Base-by-base conservation (phyloP, 2,113 vertebrate species). In the Oncorhynchus keta region DNA sequence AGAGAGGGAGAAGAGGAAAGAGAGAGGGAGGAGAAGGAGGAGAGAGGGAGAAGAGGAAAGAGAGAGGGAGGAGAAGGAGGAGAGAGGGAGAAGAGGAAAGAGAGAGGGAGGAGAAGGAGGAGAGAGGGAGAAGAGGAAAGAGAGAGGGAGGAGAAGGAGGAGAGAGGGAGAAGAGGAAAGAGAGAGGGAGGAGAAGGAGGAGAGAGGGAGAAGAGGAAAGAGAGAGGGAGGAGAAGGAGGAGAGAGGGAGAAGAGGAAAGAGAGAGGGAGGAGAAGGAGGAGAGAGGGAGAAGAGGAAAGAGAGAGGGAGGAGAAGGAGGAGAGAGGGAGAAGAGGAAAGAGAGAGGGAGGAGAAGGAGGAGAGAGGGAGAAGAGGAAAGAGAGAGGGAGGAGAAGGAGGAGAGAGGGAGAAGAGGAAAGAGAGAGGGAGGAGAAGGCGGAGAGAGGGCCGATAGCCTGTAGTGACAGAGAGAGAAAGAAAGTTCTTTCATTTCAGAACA, bases 401-500 rank as follows among this genome's bases (percentile, higher is more conserved):
- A 12, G 39, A 28, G 35, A 28, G 26, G 26, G 30, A 20, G n/a
- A 30, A 51, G 39, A 48, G 20, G 30, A 20, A 39, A 13, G 16
- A 20, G 32, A 45, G 59, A 55, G 8, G 26, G 26, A 28, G 70
- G 13, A 18, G 20, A 35, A 26, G 70, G 13, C 7, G 24, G 22
- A 18, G 22, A 57, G 59, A 48, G 61, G 59, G 7, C n/a, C 16
- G 20, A 62, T 8, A 20, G 18, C 5, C 59, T 62, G 59, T 1
- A 5, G 55, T n/a, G 57, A 39, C 16, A 59, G 70, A 57, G 55
- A 39, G 55, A 59, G 70, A 57, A 14, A 57, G 22, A 55, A 12
- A 28, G 55, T 16, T 16, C 57, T 74, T 49, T 66, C 22, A 65
- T 74, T 65, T 67, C 69, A 74, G 18, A 66, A 26, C 70, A 72